Evolutionary conservation across 2,113 vertebrate genomes (phyloP).

Genomic region (Psophia crepitans): DNA sequence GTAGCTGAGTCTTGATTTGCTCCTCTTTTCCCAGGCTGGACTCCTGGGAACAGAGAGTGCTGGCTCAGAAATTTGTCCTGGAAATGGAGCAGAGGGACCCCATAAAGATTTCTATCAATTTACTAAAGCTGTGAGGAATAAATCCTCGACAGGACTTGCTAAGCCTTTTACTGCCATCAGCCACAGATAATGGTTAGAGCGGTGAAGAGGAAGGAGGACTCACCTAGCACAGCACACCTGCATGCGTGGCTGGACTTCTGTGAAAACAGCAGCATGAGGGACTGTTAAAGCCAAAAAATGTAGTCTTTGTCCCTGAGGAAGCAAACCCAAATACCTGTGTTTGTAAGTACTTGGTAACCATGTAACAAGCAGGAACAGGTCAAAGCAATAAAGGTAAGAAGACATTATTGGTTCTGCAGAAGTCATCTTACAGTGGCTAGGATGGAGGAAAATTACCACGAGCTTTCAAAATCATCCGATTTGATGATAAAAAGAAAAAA

Average conservation of each 20-base stretch:
- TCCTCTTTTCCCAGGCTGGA: neutral
- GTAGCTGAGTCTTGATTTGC: neutral
- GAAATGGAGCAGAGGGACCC: neutral
- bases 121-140: neutral
- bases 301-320: neutral
- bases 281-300: neutral
- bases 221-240: rapidly evolving
- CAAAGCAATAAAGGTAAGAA: neutral
- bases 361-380: neutral
- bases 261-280: neutral
- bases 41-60: neutral
- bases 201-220: neutral
- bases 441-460: neutral
- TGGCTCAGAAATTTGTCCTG: neutral
- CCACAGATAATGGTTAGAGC: neutral
- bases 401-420: neutral
- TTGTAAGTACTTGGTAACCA: neutral
- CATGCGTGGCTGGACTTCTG: neutral
- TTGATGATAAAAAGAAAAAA: neutral
- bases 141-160: neutral
- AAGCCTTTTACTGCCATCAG: neutral
- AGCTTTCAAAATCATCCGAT: neutral
- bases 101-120: neutral
- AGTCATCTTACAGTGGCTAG: neutral
- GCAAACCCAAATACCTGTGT: neutral